Percentiles rank a stretch among this genome's conserved stretches.
These are phyloP conservation scores for Phalera bucephala DNA, from an alignment of 2,888 invertebrate genomes.

Conservation along the genomic window DNA sequence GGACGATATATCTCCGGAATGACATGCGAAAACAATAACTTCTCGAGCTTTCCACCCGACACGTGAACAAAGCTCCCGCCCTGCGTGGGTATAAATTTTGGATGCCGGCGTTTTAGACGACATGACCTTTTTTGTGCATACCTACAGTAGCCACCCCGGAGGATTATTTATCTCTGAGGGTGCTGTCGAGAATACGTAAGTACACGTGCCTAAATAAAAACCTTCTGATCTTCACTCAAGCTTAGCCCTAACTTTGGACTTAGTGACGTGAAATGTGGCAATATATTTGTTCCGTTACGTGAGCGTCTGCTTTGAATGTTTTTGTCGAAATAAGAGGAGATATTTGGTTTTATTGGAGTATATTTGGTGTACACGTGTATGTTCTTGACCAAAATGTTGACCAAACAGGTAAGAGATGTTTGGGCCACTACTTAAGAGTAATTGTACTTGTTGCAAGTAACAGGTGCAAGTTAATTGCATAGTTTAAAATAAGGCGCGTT, in stretches of 20 bases:
- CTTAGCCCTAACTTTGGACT: conserved; percentile 4
- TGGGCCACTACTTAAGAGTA: no score
- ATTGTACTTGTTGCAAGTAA: no score
- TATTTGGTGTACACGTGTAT: no score
- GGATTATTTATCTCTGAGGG: conserved; percentile 36
- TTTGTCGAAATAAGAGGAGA: conserved; percentile 7
- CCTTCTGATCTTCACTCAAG: conserved; percentile 14
- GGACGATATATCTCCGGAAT: conserved; percentile 57
- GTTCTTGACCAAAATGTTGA: no score
- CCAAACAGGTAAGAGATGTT: no score
- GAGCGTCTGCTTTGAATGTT: not conserved
- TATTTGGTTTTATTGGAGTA: not conserved
- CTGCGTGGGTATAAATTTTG: conserved; percentile 51
- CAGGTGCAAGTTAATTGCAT: no score
- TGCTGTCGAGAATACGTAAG: conserved; percentile 23
- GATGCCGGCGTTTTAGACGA: conserved; percentile 44
- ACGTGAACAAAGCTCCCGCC: no score
- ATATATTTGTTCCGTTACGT: conserved; percentile 5
- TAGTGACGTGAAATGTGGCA: conserved; percentile 5
- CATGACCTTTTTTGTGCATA: conserved; percentile 45
- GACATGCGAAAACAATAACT: conserved; percentile 70
- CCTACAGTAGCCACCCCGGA: conserved; percentile 22
- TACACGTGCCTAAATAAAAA: conserved; percentile 8
- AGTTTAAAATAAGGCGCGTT: no score
- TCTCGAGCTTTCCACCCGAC: conserved; percentile 42